Base-by-base conservation (phyloP, 1,140 invertebrate genomes). In the Antheraea pernyi region DNA sequence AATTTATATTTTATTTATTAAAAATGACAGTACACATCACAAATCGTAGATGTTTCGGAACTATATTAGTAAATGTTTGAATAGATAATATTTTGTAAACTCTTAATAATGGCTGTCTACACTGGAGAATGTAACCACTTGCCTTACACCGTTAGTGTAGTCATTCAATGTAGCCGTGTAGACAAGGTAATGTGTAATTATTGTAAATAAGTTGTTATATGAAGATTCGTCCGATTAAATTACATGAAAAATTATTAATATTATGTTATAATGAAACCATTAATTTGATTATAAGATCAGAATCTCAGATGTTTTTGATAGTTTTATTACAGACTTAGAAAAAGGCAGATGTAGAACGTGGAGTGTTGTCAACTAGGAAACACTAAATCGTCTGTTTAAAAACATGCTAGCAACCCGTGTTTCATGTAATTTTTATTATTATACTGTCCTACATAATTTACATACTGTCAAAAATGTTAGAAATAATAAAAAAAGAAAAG, bases 181-280 rank as follows among this genome's bases (percentile, higher is more conserved):
- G 61, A 63, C 30, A 63, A 11, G 61, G 37, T 18, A 63, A 22
- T 75, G 66, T 85, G 77, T 84, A 83, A 80, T 87, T 81, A 85
- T 80, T 88, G 86, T 87, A 88, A 82, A 90, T 90, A 90, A 79
- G 72, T 83, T 86, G 77, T 86, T 85, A 77, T 73, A 74, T 18
- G 79, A 73, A 80, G 65, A 83, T 84, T 86, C 85, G 86, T 91
- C 87, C 83, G 84, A 79, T 79, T 53, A 53, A 53, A 53, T 76
- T 58, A 58, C 42, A 71, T 39, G 11, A 65, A 19, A 68, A 19
- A 37, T n/a, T 11, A 75, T 79, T 80, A 67, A 67, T 79, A 67
- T 70, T 72, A 81, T 80, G 19, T 70, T 42, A 67, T 72, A 75
- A 48, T 37, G 18, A 78, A 82, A 79, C 82, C 82, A 87, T 91